Percentiles rank a stretch among this genome's conserved stretches.
Conservation (phyloP, 1,140 invertebrate species). For the Colletes gigas region DNA sequence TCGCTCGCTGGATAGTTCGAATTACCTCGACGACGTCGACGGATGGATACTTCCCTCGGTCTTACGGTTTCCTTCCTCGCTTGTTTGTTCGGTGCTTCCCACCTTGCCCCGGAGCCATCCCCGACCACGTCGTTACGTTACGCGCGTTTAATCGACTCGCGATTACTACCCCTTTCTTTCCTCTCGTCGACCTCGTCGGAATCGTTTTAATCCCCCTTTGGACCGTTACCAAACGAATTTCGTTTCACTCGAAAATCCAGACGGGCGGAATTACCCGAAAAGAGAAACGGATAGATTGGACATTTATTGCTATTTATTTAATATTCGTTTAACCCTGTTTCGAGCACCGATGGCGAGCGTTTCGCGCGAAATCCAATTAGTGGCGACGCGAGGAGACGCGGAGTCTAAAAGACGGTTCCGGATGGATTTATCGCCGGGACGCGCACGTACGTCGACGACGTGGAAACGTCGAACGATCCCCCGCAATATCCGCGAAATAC, state of each 20-base stretch:
- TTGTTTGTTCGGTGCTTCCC: neutral
- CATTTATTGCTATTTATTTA: no score
- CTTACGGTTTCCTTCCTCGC: neutral
- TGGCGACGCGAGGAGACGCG: neutral
- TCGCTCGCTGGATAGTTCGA: slow-evolving; percentile 60
- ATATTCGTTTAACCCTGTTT: no score
- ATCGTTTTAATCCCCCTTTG: no score
- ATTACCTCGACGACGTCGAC: slow-evolving; percentile 57
- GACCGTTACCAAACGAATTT: no score
- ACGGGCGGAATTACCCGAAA: no score
- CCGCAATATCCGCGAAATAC: neutral
- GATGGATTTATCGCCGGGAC: slow-evolving; percentile 15
- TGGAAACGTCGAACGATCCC: neutral
- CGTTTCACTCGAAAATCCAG: no score
- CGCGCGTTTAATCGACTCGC: slow-evolving; percentile 68
- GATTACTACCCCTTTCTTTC: slow-evolving; percentile 60
- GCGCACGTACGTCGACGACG: neutral
- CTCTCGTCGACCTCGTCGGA: no score
- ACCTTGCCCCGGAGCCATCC: neutral
- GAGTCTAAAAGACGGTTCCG: neutral
- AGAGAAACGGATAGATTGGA: no score
- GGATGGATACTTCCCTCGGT: slow-evolving; percentile 25
- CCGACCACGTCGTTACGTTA: slow-evolving; percentile 62
- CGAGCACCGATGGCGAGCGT: neutral
- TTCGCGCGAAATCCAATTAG: slow-evolving; percentile 11